These are phyloP conservation scores for Chinchilla lanigera DNA, from an alignment of 2,113 vertebrate genomes.

Conservation along the genomic window DNA sequence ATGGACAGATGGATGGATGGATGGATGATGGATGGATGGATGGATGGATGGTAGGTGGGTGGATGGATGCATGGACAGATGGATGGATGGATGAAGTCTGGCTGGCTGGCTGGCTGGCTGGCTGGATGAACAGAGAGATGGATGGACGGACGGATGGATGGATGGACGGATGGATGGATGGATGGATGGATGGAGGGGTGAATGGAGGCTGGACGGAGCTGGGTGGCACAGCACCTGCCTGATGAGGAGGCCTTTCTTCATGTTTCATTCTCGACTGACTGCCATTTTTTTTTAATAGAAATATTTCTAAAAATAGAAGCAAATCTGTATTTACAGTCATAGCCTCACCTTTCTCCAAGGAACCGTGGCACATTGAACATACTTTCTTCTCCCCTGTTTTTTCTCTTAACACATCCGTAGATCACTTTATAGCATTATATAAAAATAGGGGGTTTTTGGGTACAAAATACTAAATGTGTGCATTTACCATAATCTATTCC, in stretches of 20 bases:
- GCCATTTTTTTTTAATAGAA: neutral
- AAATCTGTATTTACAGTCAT: neutral
- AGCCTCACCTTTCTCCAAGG: neutral
- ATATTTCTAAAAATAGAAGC: neutral
- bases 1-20: too few species aligned
- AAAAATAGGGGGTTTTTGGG: neutral
- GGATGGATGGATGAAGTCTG: too few species aligned
- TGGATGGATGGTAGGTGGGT: too few species aligned
- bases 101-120: too few species aligned
- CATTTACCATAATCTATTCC: neutral
- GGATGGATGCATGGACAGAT: too few species aligned
- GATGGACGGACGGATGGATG: too few species aligned
- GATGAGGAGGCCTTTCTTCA: neutral
- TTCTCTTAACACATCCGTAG: neutral
- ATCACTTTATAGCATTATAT: neutral
- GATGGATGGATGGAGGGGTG: too few species aligned
- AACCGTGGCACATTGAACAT: neutral
- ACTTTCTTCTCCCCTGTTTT: neutral
- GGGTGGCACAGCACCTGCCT: too few species aligned
- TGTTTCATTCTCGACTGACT: constrained; percentile 27
- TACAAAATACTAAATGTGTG: neutral
- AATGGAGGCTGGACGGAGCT: too few species aligned
- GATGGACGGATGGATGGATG: too few species aligned
- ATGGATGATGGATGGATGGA: too few species aligned
- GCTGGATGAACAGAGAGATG: too few species aligned